Percentiles rank a stretch among this genome's conserved stretches.
Conservation (phyloP, 2,113 vertebrate species). For the Acrocephalus arundinaceus region DNA sequence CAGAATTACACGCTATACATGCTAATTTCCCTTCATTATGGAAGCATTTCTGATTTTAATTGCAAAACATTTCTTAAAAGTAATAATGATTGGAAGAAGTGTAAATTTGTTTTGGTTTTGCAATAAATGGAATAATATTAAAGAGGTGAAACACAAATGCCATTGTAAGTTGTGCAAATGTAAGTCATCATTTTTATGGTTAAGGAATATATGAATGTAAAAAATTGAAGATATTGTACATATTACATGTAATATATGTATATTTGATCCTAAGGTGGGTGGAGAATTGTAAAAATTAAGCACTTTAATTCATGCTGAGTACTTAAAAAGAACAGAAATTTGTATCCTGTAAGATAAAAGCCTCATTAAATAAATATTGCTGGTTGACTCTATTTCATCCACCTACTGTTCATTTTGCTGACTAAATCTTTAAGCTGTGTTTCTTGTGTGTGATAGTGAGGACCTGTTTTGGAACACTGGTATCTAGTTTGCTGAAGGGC, state of each 20-base stretch:
- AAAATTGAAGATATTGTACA: slow-evolving; percentile 76
- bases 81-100: slow-evolving; percentile 36
- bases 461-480: neutral
- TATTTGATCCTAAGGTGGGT: slow-evolving; percentile 69
- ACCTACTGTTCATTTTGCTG: neutral
- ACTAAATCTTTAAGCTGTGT: neutral
- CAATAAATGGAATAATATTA: slow-evolving; percentile 18
- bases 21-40: neutral
- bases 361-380: slow-evolving; percentile 62
- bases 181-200: slow-evolving; percentile 63
- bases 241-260: slow-evolving; percentile 81
- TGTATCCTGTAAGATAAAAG: slow-evolving; percentile 82
- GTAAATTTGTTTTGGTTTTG: slow-evolving; percentile 51
- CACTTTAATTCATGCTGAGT: slow-evolving; percentile 81
- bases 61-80: neutral
- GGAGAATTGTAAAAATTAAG: slow-evolving; percentile 75
- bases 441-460: neutral
- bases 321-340: slow-evolving; percentile 67
- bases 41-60: neutral
- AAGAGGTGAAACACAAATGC: slow-evolving; percentile 58
- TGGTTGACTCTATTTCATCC: neutral
- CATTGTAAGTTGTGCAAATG: slow-evolving; percentile 39
- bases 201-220: slow-evolving; percentile 73
- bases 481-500: neutral
- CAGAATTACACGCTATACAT: neutral